phyloP scores from a whole-genome alignment of 2,797 vertebrate genomes.

The Peromyscus eremicus region DNA sequence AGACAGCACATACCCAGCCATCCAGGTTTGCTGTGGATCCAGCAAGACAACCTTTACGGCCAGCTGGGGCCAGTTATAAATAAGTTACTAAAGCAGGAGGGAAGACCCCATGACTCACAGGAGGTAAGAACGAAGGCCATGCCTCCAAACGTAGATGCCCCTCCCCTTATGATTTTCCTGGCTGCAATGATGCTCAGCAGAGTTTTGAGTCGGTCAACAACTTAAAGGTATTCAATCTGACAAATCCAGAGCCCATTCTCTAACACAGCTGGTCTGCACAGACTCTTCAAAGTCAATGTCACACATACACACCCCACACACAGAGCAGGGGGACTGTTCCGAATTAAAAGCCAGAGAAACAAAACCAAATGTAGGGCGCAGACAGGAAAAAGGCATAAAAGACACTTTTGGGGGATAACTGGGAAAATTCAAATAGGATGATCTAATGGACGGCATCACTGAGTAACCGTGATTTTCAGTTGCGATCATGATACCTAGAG shows the following conservation, averaged over 20 bases:
- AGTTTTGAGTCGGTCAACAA: background rate
- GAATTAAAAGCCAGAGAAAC: conserved; percentile 19
- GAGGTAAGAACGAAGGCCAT: background rate
- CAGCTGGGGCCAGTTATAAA: conserved; percentile 1
- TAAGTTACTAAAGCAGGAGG: background rate
- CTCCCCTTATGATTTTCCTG: background rate
- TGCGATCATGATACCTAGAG: background rate
- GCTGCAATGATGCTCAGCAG: background rate
- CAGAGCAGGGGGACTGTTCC: background rate
- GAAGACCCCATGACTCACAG: background rate
- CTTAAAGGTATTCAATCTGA: background rate
- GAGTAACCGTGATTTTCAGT: background rate
- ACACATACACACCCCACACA: background rate
- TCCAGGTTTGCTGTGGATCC: background rate
- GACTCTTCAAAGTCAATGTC: background rate
- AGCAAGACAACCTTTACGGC: background rate
- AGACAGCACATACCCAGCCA: background rate
- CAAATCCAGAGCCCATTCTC: background rate
- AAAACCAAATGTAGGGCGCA: background rate
- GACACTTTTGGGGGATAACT: background rate
- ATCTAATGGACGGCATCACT: background rate
- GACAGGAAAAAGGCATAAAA: background rate
- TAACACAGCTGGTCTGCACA: background rate
- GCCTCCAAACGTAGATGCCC: background rate
- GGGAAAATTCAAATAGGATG: background rate